Evolutionary conservation across 2,888 invertebrate genomes (phyloP), one percentile per base, ranked within the genome.

Genomic region (Gnatocerus cornutus): DNA sequence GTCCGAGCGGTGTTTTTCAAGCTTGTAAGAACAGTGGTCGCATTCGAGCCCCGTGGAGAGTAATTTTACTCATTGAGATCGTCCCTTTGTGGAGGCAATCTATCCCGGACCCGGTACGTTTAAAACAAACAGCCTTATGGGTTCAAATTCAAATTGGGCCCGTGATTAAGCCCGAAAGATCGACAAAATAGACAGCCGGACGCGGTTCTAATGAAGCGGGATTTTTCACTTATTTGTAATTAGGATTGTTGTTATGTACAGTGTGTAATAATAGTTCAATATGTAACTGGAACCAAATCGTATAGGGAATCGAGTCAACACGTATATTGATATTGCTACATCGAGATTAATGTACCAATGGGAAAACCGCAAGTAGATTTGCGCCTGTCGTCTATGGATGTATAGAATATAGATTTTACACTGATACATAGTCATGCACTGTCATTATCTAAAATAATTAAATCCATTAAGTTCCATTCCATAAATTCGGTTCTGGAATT

Each of bases 11-110:
- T 62, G 55, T 68, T 63, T 68, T 62, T 62, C 68, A 10, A 48
- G 68, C 63, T 53, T 61, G 43, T 53, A 53, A 68, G 45, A 43
- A 61, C 33, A 27, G 13, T 53, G 41, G 52, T 56, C 27, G 30
- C 29, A 37, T 39, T 61, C 50, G 27, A 43, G 41, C 10, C 16
- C 68, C 68, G 43, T 12, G 16, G 61, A 67, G 67, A 52, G 67
- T 67, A 67, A 67, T 67, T 67, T 59, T 43, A 58, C 59, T 59
- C 67, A 67, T 67, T 67, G 67, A 52, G 68, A 46, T 62, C 68
- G 68, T 55, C 68, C 55, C 62, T 61, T 68, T 65, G 65, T 61
- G 61, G 21, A 39, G 27, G 21, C 61, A 50, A 61, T 61, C 61
- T 61, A 61, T 48, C 61, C 48, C 33, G 27, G 59, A 46, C 45